These are phyloP conservation scores for human DNA, from an alignment of 2,113 vertebrate genomes.

Conservation along the genomic window GRCh38 chr2:181764001-181764500, in stretches of 20 bases:
- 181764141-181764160: not conserved
- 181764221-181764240: not conserved
- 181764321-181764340: not conserved
- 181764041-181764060: no score
- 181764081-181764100: no score
- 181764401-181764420: not conserved
- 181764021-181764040: no score
- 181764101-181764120: not conserved
- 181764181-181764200: not conserved
- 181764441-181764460: not conserved
- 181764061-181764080: no score
- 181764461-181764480: not conserved
- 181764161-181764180: not conserved
- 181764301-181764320: not conserved
- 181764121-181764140: not conserved
- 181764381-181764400: not conserved
- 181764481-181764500: not conserved
- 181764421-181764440: not conserved
- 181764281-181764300: not conserved
- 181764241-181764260: not conserved
- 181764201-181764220: not conserved
- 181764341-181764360: not conserved
- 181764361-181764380: not conserved
- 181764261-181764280: rapidly evolving
- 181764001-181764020: no score